These are phyloP conservation scores for Pheosia tremula DNA, from an alignment of 2,888 invertebrate species.

Conservation along the genomic window DNA sequence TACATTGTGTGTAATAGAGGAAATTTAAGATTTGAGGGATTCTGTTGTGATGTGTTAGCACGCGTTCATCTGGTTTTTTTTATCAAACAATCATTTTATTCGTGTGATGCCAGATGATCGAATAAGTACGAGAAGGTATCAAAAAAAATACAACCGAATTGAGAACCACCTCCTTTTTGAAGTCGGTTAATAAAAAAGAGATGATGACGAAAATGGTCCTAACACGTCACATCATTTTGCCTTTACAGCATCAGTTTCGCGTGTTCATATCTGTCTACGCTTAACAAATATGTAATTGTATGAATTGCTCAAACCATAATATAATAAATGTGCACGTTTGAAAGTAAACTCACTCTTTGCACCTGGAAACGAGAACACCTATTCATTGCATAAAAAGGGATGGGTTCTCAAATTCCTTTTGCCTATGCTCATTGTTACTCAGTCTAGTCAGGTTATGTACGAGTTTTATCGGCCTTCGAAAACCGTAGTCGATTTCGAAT, in stretches of 20 bases:
- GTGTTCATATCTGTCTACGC: slow-evolving; percentile 13
- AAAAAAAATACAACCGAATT: no score
- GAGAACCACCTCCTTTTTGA: no score
- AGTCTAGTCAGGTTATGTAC: neutral
- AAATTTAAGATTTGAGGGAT: neutral
- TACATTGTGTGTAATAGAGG: slow-evolving; percentile 11
- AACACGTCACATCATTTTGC: neutral
- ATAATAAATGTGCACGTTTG: slow-evolving; percentile 1
- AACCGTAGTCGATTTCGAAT: neutral
- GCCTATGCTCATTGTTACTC: neutral
- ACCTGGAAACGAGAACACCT: neutral
- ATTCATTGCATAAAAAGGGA: neutral
- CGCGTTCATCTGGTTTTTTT: no score
- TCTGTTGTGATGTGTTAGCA: neutral
- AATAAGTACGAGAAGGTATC: no score
- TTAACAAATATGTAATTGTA: slow-evolving; percentile 15
- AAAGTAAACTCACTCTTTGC: neutral
- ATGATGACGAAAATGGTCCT: neutral
- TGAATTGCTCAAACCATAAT: slow-evolving; percentile 39
- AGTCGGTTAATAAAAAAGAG: neutral
- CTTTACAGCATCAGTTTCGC: slow-evolving; percentile 11
- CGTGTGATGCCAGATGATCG: no score
- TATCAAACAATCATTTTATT: no score
- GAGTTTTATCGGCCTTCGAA: neutral
- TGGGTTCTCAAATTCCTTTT: neutral